These are phyloP conservation scores for Circaetus cinerascens DNA, from an alignment of 2,113 vertebrate genomes.

Conservation along the genomic window DNA sequence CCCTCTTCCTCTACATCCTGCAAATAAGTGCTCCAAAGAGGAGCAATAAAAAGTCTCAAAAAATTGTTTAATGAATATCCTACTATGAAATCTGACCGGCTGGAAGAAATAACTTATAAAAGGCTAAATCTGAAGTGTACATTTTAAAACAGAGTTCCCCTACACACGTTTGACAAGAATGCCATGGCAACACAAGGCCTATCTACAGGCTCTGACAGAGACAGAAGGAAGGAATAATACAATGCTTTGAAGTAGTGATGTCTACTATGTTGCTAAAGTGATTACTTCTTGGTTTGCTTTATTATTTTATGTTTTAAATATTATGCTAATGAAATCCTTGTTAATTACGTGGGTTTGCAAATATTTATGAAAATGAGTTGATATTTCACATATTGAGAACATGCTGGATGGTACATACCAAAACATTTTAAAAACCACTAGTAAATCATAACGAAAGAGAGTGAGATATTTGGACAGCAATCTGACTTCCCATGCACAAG, in stretches of 20 bases:
- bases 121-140: not conserved
- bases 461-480: not conserved
- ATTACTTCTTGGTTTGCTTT: not conserved
- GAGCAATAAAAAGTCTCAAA: not conserved
- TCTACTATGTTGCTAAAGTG: not conserved
- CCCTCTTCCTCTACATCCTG: not conserved
- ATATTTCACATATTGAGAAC: not conserved
- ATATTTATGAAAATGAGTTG: not conserved
- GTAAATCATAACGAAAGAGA: not conserved
- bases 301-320: not conserved
- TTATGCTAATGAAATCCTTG: not conserved
- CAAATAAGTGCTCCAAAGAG: not conserved
- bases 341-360: not conserved
- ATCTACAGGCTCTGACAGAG: not conserved
- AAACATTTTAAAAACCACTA: not conserved
- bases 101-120: not conserved
- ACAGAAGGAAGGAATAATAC: not conserved
- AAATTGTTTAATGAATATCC: not conserved
- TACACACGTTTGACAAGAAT: not conserved
- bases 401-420: not conserved
- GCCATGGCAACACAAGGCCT: not conserved
- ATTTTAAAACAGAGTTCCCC: not conserved
- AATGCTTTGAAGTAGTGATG: not conserved
- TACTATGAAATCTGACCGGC: not conserved
- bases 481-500: not conserved